Evolutionary conservation across 2,888 invertebrate genomes (phyloP), one percentile per base, ranked within the genome.

Genomic region (Ochlodes sylvanus): DNA sequence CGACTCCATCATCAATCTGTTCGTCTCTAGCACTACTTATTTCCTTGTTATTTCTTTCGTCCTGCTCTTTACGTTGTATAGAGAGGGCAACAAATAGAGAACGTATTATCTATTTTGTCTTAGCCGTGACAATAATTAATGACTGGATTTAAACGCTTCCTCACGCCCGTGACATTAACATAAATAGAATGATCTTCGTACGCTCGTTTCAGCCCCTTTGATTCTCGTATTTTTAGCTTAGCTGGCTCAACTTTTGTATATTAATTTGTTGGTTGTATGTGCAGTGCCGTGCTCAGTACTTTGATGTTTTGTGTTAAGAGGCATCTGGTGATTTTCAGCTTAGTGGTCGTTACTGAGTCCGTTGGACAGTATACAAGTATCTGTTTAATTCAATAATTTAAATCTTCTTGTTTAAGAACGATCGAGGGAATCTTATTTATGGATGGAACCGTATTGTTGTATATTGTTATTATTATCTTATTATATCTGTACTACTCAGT

Each of bases 121-220:
- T 87, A 86, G 84, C 83, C 81, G 84, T 93, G 93, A 93, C 93
- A 93, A 92, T 93, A 93, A 93, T 92, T 92, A 92, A 93, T 93
- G 92, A 87, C 83, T 90, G 92, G 93, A 92, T 91, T 93, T 93
- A 92, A 93, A 92, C 90, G 93, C 92, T 93, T 93, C 93, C 93
- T 93, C 92, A 92, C 93, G 93, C 90, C 92, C 92, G 92, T 92
- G 93, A 93, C 92, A 92, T 93, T 89, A 92, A 91, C 90, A 85
- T 91, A 93, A 93, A 93, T 93, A 93, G 92, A 92, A 89, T 90
- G 88, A 89, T 92, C 90, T 89, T 86, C 88, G 84, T 87, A 86
- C 84, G 81, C 82, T 82, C 80, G 80, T 81, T 81, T 76, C 82
- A 87, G 88, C 91, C 90, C 92, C 91, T 93, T 93, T 93, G 92